phyloP scores from a whole-genome alignment of 2,113 vertebrate species.

The Lagopus leucura region DNA sequence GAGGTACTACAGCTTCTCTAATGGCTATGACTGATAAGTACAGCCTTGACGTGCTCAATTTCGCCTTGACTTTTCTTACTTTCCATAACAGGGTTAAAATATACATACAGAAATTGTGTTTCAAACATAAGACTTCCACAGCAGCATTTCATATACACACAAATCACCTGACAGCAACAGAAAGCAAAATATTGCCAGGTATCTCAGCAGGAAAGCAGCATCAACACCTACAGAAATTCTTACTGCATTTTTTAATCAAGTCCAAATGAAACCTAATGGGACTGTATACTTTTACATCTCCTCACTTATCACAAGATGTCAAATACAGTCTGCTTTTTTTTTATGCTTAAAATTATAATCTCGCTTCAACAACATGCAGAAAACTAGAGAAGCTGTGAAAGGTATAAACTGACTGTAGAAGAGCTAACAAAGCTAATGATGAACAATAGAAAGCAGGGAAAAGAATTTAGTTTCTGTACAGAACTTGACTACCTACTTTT shows the following conservation, averaged over 20 bases:
- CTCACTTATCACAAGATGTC: no score
- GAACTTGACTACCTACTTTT: not conserved
- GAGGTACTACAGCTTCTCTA: not conserved
- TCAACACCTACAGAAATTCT: not conserved
- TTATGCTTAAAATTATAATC: not conserved
- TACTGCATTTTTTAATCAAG: not conserved
- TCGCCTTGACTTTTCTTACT: not conserved
- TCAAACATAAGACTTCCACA: not conserved
- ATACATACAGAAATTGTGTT: not conserved
- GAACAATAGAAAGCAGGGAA: not conserved
- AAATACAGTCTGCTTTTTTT: not conserved
- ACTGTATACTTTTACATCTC: not conserved
- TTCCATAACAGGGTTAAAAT: not conserved
- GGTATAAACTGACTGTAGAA: not conserved
- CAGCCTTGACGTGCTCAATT: not conserved
- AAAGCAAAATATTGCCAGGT: not conserved
- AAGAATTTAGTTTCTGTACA: not conserved
- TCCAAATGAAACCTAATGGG: not conserved
- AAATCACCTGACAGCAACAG: not conserved
- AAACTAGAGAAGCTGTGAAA: not conserved
- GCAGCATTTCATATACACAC: not conserved
- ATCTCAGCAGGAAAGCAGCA: not conserved
- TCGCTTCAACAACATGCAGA: not conserved
- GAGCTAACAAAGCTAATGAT: not conserved
- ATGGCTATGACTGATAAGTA: not conserved